These are phyloP conservation scores for Psittacara wagleri DNA, from an alignment of 2,113 vertebrate species.

Conservation along the genomic window DNA sequence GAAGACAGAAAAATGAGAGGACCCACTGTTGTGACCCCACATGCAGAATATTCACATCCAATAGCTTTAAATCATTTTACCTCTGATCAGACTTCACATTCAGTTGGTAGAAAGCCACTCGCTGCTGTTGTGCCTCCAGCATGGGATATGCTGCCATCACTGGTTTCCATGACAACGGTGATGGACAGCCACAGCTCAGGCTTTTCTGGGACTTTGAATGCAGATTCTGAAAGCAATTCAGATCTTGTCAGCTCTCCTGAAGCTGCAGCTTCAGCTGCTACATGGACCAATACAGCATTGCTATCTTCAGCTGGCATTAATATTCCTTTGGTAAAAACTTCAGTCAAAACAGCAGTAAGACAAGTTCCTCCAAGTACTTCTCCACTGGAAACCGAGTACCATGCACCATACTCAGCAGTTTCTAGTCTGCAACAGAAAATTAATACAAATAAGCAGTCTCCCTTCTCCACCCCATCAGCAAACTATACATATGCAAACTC, in stretches of 20 bases:
- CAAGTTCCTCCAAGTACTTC: conserved; percentile 24
- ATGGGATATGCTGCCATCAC: background rate
- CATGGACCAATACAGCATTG: background rate
- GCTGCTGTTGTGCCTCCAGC: background rate
- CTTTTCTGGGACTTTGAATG: background rate
- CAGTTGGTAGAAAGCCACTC: background rate
- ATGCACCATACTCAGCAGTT: background rate
- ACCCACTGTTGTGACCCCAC: background rate
- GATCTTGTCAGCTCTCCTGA: background rate
- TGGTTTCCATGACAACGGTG: background rate
- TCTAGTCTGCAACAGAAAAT: conserved; percentile 31
- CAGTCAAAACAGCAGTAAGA: background rate
- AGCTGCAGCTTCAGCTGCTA: background rate
- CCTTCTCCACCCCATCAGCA: background rate
- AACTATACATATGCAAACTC: background rate
- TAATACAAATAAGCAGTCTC: background rate
- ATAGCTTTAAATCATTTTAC: background rate
- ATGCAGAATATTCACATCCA: background rate
- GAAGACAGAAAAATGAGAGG: background rate
- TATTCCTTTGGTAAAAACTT: background rate
- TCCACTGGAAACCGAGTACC: background rate
- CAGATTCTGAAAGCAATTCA: background rate
- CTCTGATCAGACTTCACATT: background rate
- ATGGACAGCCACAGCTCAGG: background rate
- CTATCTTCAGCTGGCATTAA: background rate